Conservation (phyloP, 2,797 vertebrate species). For the Diplodus puntazzo region DNA sequence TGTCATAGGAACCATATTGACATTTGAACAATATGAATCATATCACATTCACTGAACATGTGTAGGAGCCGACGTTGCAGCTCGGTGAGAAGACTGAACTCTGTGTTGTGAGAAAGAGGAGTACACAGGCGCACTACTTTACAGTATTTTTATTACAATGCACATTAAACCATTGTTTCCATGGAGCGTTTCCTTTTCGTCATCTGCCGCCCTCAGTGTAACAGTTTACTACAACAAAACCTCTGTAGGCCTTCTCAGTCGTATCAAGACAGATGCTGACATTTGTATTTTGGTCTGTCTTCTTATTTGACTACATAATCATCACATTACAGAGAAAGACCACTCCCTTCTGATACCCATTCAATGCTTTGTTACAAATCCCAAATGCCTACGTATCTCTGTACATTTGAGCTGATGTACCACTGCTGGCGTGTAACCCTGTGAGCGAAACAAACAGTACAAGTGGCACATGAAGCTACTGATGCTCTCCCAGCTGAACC, state of each 20-base stretch:
- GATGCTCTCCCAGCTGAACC: not conserved
- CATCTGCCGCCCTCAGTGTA: conserved; percentile 43
- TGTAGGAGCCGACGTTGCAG: no score
- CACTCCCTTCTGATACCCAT: not conserved
- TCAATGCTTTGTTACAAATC: conserved; percentile 12
- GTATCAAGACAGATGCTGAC: conserved; percentile 3
- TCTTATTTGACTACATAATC: conserved; percentile 14
- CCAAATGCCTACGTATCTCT: conserved; percentile 20
- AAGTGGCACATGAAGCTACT: conserved; percentile 8
- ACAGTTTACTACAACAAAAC: conserved; percentile 52
- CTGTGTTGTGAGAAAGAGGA: conserved; percentile 8
- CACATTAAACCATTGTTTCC: conserved; percentile 39
- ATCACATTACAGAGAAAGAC: not conserved
- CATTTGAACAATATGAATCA: no score
- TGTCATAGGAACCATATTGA: no score
- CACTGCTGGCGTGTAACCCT: not conserved
- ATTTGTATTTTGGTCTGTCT: conserved; percentile 19
- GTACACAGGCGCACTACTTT: conserved; percentile 3
- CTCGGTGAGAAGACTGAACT: no score
- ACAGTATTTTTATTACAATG: conserved; percentile 57
- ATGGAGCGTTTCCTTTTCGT: conserved; percentile 20
- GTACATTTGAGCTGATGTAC: not conserved
- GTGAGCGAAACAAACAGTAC: conserved; percentile 3
- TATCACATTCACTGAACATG: no score
- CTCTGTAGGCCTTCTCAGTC: conserved; percentile 10